phyloP scores from a whole-genome alignment of 2,797 vertebrate genomes.

The Acropternis orthonyx region DNA sequence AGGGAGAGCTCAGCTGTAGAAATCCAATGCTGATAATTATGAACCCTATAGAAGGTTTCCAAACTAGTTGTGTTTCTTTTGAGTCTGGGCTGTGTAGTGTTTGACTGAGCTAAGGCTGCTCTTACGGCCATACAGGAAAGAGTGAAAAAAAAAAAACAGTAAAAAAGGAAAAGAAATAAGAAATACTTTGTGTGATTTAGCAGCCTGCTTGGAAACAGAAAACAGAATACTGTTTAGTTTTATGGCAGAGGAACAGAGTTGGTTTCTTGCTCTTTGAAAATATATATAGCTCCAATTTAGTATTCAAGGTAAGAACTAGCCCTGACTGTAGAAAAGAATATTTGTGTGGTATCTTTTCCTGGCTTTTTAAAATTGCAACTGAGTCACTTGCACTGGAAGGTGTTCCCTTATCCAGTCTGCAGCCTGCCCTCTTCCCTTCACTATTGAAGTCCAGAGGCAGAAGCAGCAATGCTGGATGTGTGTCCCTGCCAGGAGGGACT shows the following conservation, averaged over 20 bases:
- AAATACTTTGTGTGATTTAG: neutral
- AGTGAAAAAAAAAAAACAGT: neutral
- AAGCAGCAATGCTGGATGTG: neutral
- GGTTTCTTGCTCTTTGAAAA: neutral
- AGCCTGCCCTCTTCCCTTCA: neutral
- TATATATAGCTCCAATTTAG: neutral
- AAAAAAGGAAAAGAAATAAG: neutral
- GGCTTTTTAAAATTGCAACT: neutral
- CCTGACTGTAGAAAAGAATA: neutral
- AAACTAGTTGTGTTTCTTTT: neutral
- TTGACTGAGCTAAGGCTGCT: neutral
- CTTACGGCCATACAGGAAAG: neutral
- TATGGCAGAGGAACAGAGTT: neutral
- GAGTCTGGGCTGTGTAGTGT: neutral
- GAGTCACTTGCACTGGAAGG: neutral
- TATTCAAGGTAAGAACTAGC: neutral
- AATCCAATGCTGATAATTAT: neutral
- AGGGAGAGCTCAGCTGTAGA: neutral
- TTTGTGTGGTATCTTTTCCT: neutral
- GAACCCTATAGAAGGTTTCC: neutral
- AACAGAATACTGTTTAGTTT: neutral
- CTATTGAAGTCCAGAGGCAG: neutral
- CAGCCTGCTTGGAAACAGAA: neutral
- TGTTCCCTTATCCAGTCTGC: neutral
- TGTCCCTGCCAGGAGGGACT: neutral